Conservation (phyloP, 64 coral and sea anemone species). For the Stylophora pistillata region DNA sequence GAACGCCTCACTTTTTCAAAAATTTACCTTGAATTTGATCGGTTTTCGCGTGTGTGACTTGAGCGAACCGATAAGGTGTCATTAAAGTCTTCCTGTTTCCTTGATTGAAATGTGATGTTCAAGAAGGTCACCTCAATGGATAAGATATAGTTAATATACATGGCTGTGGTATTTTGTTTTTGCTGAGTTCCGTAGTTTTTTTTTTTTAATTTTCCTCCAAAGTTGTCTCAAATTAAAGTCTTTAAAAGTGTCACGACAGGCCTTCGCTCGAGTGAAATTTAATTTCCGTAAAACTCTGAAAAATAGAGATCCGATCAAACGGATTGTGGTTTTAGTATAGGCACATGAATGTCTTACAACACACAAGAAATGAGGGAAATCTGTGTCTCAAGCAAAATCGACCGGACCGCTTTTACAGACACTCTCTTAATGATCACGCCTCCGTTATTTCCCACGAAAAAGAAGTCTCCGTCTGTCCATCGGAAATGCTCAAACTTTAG, state of each 20-base stretch:
- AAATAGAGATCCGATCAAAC: too few species aligned
- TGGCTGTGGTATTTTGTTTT: conserved; percentile 23
- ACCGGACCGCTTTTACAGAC: too few species aligned
- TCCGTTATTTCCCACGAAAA: too few species aligned
- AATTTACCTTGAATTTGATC: conserved; percentile 35
- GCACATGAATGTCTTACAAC: too few species aligned
- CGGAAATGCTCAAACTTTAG: too few species aligned
- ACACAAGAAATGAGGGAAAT: too few species aligned
- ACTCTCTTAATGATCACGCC: too few species aligned
- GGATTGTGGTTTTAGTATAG: too few species aligned
- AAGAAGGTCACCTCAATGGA: background rate
- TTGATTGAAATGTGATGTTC: conserved; percentile 21
- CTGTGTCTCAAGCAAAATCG: too few species aligned
- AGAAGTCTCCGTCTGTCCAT: too few species aligned
- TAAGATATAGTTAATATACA: conserved; percentile 35
- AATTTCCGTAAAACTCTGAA: conserved; percentile 20
- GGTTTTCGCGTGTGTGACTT: conserved; percentile 36
- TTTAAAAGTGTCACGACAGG: conserved; percentile 19
- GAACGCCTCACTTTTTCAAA: conserved; percentile 49
- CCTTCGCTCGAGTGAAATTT: conserved; percentile 1
- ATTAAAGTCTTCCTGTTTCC: conserved; percentile 18
- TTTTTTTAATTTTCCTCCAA: background rate
- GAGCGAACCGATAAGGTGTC: conserved; percentile 21
- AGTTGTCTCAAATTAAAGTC: background rate
- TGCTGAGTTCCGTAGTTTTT: conserved; percentile 18